Evolutionary conservation across 2,113 vertebrate species (phyloP), one percentile per base, ranked within the genome.

Genomic region (Ammodytes dubius): DNA sequence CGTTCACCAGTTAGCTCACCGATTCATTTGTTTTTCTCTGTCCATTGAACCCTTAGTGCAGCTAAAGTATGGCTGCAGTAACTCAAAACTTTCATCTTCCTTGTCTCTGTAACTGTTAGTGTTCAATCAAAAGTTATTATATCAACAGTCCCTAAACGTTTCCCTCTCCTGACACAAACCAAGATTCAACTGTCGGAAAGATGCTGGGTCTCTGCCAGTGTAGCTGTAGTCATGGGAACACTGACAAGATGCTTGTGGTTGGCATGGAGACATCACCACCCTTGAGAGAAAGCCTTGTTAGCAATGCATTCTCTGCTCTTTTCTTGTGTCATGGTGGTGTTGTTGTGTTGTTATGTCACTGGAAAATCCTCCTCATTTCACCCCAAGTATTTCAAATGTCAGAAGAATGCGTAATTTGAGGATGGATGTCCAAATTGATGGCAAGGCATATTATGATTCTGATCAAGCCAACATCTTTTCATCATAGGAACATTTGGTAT

Each of bases 1-100:
- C 2, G 11, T 57, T 63, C 46, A 65, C 59, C 14, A 35, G 49
- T 77, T 79, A 72, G 81, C 56, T 72, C 17, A 49, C 35, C 52
- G 46, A 69, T 63, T 37, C 19, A 42, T 43, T 27, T 40, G 43
- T 71, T 68, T 45, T 67, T 60, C 64, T 50, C 45, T 3, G 1
- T 40, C 49, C 7, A 1, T 56, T 17, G 14, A 45, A 35, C 64
- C 72, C 27, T 27, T 45, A 65, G 19, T 65, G 19, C 69, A 64
- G 56, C 43, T 61, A 43, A 72, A 54, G 10, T 47, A 15, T 7
- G 27, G 42, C 27, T 9, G 12, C 59, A 35, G 8, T 7, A 76
- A n/a, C 39, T 15, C 43, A 2, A 39, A 83, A 59, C 61, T 56
- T 1, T 52, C 7, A 12, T 19, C 15, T 3, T 65, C 50, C 52